These are phyloP conservation scores for Onthophagus taurus DNA, from an alignment of 1,140 invertebrate species.

Conservation along the genomic window DNA sequence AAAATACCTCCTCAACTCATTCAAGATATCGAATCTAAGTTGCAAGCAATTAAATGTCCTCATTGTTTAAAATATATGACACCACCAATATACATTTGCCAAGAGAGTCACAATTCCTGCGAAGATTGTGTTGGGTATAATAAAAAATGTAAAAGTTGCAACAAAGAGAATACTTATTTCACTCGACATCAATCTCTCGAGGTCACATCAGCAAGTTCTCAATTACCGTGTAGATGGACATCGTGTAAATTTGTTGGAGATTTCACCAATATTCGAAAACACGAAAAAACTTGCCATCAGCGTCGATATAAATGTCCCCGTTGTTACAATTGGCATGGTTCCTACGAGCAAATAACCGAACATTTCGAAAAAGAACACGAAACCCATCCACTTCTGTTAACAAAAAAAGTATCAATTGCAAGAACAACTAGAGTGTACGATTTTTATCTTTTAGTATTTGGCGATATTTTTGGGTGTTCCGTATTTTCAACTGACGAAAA, in stretches of 20 bases:
- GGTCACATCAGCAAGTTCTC: neutral
- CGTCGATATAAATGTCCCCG: slow-evolving; percentile 1
- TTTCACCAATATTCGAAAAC: neutral
- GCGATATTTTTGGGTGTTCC: slow-evolving; percentile 5
- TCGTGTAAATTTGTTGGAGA: neutral
- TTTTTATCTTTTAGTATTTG: slow-evolving; percentile 1
- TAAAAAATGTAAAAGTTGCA: slow-evolving; percentile 3
- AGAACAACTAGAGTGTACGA: neutral
- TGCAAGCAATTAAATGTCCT: slow-evolving; percentile 1
- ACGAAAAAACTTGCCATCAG: neutral
- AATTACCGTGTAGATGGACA: slow-evolving; percentile 1
- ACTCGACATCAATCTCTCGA: neutral
- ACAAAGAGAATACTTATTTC: neutral
- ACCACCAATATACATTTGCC: slow-evolving; percentile 3
- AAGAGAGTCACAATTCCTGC: slow-evolving; percentile 2
- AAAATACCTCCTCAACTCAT: slow-evolving; percentile 1
- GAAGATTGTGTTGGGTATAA: neutral
- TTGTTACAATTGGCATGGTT: neutral
- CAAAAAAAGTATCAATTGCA: neutral
- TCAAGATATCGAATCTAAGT: neutral
- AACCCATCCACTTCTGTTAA: neutral
- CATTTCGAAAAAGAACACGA: slow-evolving; percentile 2
- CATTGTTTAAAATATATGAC: neutral
- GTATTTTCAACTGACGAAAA: neutral
- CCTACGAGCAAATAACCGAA: neutral